Evolutionary conservation across 2,888 invertebrate species (phyloP), one percentile per base, ranked within the genome.

Genomic region (Patella depressa): DNA sequence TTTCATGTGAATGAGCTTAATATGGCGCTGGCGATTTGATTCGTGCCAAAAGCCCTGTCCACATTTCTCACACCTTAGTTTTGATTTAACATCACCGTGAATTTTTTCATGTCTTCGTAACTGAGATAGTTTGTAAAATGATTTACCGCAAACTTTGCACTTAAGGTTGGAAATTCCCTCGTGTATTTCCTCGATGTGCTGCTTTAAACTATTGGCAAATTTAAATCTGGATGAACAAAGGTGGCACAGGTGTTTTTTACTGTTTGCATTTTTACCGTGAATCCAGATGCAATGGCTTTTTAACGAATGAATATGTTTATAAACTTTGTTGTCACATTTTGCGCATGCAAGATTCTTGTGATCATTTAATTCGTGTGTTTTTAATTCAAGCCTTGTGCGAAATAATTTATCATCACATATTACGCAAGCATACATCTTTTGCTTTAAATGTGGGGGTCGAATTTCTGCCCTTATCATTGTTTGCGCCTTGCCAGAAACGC

Each of bases 131-230:
- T 84, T 78, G 69, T 82, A 82, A 77, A 88, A 88, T 54, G 57
- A 80, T 73, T 87, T 86, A 5, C 80, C 78, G 76, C 88, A 88
- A 34, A 81, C 76, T 24, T 81, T 65, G 76, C 88, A 88, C 0
- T 74, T 69, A 14, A 84, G 78, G 55, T 82, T 78, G 59, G 79
- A 79, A 73, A 84, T 82, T 12, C 83, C 82, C 72, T 81, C 80
- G 76, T 88, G 88, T 55, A 85, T 84, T 72, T 85, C 82, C 55
- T 86, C 82, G 34, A 87, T 82, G 74, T 88, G 88, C 54, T 85
- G 84, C 72, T 84, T 85, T 15, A 88, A 74, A 45, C 85, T 83
- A 14, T 79, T 76, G 14, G 78, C 72, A 74, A 85, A 83, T 73
- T 85, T 86, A 76, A 86, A 88, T 65, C 82, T 82, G 17, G 86